phyloP scores from a whole-genome alignment of 1,140 invertebrate species.

The Eupeodes corollae region DNA sequence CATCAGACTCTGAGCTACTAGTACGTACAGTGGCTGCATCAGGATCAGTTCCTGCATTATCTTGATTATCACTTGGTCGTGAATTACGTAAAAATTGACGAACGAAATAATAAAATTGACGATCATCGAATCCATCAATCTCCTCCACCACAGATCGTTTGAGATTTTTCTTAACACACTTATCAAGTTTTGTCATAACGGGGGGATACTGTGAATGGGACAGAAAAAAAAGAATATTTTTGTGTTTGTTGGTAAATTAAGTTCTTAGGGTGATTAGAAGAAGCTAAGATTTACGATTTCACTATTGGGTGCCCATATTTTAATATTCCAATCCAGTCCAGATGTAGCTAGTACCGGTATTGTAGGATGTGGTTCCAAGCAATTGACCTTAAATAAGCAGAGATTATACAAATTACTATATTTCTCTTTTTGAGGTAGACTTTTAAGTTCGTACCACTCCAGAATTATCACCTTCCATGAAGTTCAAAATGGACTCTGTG shows the following conservation, averaged over 20 bases:
- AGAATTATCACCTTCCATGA: conserved; percentile 69
- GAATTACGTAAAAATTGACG: conserved; percentile 13
- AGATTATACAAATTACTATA: conserved; percentile 17
- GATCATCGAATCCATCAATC: conserved; percentile 9
- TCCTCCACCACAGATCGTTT: conserved; percentile 10
- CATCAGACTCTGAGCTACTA: neutral
- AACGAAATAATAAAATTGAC: conserved; percentile 23
- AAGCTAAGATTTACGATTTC: conserved; percentile 29
- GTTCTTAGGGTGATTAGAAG: neutral
- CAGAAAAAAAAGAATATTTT: neutral
- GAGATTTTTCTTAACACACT: conserved; percentile 19
- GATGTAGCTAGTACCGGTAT: conserved; percentile 74
- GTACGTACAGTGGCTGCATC: neutral
- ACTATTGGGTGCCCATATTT: conserved; percentile 79
- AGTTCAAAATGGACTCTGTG: conserved; percentile 78
- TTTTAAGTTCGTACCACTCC: conserved; percentile 63
- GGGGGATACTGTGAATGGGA: conserved; percentile 39
- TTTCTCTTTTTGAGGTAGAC: no score
- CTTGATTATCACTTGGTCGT: no score
- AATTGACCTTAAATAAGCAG: conserved; percentile 53
- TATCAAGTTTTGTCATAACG: conserved; percentile 36
- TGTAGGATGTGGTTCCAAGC: conserved; percentile 79
- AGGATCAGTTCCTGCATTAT: neutral
- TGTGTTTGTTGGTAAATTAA: neutral
- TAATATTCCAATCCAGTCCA: conserved; percentile 78